Conservation (phyloP, 2,797 vertebrate genomes). For the Gorsachius magnificus region DNA sequence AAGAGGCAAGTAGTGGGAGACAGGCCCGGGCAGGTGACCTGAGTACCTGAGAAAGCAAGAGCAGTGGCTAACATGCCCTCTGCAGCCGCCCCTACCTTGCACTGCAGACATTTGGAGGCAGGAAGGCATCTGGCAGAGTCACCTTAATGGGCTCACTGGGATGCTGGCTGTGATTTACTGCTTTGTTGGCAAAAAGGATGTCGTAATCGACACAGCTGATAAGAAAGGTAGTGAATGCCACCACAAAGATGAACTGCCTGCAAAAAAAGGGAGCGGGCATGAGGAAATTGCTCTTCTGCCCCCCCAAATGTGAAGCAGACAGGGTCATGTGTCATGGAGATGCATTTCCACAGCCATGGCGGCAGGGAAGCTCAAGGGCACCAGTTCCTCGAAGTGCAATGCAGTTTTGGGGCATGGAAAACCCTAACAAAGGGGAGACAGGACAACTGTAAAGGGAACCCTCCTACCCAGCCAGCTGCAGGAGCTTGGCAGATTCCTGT, state of each 20-base stretch:
- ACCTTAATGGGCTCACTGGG: constrained; percentile 88
- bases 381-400: not conserved
- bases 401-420: not conserved
- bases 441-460: not conserved
- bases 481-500: not conserved
- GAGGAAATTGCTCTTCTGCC: not conserved
- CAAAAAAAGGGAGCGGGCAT: not conserved
- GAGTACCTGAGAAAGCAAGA: not conserved
- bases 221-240: constrained; percentile 96
- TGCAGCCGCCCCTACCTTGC: constrained; percentile 78
- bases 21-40: not conserved
- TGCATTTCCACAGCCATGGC: not conserved
- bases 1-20: not conserved
- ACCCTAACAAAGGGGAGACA: not conserved
- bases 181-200: constrained; percentile 98
- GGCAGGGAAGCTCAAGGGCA: not conserved
- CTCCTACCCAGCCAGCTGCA: not conserved
- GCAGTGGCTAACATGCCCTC: not conserved
- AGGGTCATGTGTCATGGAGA: fast-evolving
- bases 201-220: constrained; percentile 99
- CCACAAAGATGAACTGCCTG: constrained; percentile 98
- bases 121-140: constrained; percentile 94
- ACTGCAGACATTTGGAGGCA: constrained; percentile 89
- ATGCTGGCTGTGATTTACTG: constrained; percentile 92
- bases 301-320: not conserved